Evolutionary conservation across 2,888 invertebrate genomes (phyloP), one percentile per base, ranked within the genome.

Genomic region (Anagyrus pseudococci): DNA sequence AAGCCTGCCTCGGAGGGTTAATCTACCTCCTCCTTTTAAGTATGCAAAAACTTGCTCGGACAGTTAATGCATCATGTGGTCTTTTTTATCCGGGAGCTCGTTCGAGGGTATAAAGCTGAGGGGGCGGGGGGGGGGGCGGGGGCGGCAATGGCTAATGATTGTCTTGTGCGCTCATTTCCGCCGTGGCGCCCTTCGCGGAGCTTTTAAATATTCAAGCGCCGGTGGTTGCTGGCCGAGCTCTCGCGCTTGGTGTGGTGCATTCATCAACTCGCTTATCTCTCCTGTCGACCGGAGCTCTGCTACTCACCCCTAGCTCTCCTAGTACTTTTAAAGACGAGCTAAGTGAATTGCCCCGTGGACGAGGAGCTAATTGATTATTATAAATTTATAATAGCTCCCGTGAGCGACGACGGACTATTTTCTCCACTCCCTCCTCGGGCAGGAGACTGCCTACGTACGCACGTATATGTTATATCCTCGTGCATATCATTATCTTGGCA

Each of bases 91-190:
- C 8, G 33, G 13, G n/a, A n/a, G n/a, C n/a, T n/a, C n/a, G n/a
- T n/a, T n/a, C n/a, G n/a, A n/a, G n/a, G n/a, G n/a, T n/a, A n/a
- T n/a, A n/a, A n/a, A n/a, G n/a, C n/a, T n/a, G n/a, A n/a, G n/a
- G n/a, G n/a, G n/a, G n/a, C n/a, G n/a, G n/a, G n/a, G n/a, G n/a
- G n/a, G n/a, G n/a, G n/a, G n/a, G n/a, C n/a, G n/a, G n/a, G n/a
- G n/a, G n/a, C n/a, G n/a, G n/a, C n/a, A n/a, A n/a, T n/a, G n/a
- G 62, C 57, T 57, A 62, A 62, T 62, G 52, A 57, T 50, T 56
- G 46, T 43, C 53, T 60, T 52, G 22, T 46, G 23, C n/a, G 2
- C n/a, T 44, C 50, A 17, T 33, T 57, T 44, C 50, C 13, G 10
- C 20, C 6, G 19, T 20, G 43, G 20, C n/a, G 22, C 13, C 22